Conservation (phyloP, 2,113 vertebrate species). For the Lophochroa leadbeateri region DNA sequence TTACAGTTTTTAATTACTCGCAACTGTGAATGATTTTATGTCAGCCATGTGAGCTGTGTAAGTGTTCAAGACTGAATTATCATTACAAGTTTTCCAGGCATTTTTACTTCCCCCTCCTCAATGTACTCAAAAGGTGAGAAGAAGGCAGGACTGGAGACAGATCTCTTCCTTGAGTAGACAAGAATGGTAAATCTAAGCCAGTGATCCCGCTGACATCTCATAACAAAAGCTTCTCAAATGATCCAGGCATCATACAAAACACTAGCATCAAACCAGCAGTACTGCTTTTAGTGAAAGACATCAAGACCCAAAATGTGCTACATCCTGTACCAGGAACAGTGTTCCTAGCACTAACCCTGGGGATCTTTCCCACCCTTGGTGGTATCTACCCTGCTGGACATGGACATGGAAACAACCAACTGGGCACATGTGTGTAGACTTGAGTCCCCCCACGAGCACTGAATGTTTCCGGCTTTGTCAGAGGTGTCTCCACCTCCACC, state of each 20-base stretch:
- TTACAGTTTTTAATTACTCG: constrained; percentile 15
- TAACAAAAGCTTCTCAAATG: background rate
- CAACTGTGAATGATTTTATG: background rate
- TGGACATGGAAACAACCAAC: background rate
- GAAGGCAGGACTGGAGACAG: background rate
- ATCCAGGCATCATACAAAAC: background rate
- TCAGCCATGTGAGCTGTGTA: background rate
- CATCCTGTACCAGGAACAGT: background rate
- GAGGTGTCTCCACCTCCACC: background rate
- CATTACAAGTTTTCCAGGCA: background rate
- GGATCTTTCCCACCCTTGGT: background rate
- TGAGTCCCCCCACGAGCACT: fast-evolving
- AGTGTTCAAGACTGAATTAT: background rate
- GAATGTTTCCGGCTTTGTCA: background rate
- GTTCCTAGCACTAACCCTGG: background rate
- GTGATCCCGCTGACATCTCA: background rate
- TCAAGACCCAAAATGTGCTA: background rate
- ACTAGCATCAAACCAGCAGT: background rate
- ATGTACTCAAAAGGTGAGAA: background rate
- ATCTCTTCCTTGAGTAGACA: background rate
- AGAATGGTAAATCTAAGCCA: background rate
- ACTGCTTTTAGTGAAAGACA: background rate
- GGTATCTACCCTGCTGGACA: background rate
- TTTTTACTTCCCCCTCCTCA: background rate
- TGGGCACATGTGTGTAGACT: fast-evolving